Evolutionary conservation across 2,888 invertebrate species (phyloP).

Genomic region (Thereva nobilitata): DNA sequence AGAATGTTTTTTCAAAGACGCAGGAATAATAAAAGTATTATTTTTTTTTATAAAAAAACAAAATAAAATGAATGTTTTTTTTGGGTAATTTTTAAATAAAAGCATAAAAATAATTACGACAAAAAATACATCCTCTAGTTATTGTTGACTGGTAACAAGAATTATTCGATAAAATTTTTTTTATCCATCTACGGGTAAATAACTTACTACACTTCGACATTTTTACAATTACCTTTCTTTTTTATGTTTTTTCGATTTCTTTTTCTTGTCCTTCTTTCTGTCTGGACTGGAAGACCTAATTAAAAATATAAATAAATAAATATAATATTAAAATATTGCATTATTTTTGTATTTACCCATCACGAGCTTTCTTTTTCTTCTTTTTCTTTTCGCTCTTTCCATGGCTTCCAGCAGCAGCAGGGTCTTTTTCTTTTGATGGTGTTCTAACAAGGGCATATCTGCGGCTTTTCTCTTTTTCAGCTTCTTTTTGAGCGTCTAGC

Average conservation of each 20-base stretch:
- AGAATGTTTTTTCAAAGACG: slow-evolving; percentile 38
- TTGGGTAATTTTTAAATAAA: too few species aligned
- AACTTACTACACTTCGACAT: slow-evolving; percentile 19
- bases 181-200: too few species aligned
- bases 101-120: too few species aligned
- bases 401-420: slow-evolving; percentile 24
- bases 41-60: slow-evolving; percentile 28
- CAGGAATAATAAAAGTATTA: slow-evolving; percentile 30
- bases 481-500: slow-evolving; percentile 59
- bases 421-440: slow-evolving; percentile 67
- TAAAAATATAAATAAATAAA: slow-evolving; percentile 46
- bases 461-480: slow-evolving; percentile 57
- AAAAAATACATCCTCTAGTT: slow-evolving; percentile 17
- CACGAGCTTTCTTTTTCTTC: slow-evolving; percentile 74
- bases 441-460: slow-evolving; percentile 77
- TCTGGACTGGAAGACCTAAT: slow-evolving; percentile 72
- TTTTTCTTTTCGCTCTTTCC: slow-evolving; percentile 62
- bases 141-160: slow-evolving; percentile 26
- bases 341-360: slow-evolving; percentile 62
- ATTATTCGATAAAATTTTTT: slow-evolving; percentile 22
- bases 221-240: slow-evolving; percentile 68
- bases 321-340: slow-evolving; percentile 26
- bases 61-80: slow-evolving; percentile 18
- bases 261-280: slow-evolving; percentile 75
- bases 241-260: slow-evolving; percentile 76